A percentile compares a stretch with the other conserved stretches of the same genome.
phyloP scores from a whole-genome alignment of 2,797 vertebrate genomes.

The Steatocranus sp. region DNA sequence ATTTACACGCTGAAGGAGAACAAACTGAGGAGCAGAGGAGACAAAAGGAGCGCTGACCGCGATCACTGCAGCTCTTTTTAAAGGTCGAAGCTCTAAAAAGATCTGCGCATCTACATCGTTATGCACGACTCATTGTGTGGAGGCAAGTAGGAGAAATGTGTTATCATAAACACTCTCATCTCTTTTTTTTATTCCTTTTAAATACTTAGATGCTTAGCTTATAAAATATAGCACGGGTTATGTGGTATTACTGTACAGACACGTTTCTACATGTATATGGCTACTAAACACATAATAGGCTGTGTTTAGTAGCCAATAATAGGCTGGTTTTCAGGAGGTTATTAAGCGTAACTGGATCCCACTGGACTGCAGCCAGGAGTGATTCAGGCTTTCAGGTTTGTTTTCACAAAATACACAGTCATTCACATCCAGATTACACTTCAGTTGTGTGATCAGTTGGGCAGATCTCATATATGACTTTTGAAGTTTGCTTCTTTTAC shows the following conservation, averaged over 20 bases:
- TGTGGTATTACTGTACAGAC: fast-evolving
- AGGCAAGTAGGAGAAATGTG: neutral
- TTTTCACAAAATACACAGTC: neutral
- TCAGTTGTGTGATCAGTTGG: neutral
- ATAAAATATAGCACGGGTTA: neutral
- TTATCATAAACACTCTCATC: fast-evolving
- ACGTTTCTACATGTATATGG: neutral
- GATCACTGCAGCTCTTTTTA: neutral
- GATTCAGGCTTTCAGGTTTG: neutral
- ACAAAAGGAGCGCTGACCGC: neutral
- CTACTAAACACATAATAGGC: neutral
- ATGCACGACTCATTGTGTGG: neutral
- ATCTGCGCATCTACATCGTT: neutral
- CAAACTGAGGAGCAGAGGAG: neutral
- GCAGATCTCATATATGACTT: neutral
- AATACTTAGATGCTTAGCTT: neutral
- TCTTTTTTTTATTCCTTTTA: neutral
- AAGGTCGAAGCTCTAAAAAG: neutral
- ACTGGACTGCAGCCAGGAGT: neutral
- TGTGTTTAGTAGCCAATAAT: too few species aligned
- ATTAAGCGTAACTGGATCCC: fast-evolving
- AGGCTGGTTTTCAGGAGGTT: neutral
- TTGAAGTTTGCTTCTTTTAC: neutral
- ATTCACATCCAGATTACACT: neutral
- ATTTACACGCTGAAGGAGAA: neutral